Conservation (phyloP, 2,888 invertebrate species). For the Dasypogon diadema region DNA sequence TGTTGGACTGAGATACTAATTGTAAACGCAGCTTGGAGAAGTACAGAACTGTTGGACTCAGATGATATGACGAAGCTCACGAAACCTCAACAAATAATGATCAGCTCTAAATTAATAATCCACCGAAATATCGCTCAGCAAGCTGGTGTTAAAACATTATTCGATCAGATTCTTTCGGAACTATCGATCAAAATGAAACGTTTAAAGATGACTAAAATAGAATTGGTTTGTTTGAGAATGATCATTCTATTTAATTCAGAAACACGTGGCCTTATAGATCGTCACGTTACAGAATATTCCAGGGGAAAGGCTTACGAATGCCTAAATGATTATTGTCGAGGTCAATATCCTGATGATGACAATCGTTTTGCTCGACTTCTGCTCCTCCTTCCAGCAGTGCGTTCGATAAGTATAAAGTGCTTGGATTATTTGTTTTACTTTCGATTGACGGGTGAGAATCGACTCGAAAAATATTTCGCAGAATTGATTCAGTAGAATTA, state of each 20-base stretch:
- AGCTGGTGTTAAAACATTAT: constrained; percentile 92
- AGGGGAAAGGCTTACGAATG: constrained; percentile 95
- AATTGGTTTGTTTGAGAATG: constrained; percentile 92
- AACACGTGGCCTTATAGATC: constrained; percentile 87
- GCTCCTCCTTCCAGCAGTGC: constrained; percentile 86
- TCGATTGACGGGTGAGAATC: constrained; percentile 88
- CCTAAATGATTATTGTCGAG: constrained; percentile 93
- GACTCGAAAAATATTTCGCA: constrained; percentile 85
- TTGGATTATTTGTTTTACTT: constrained; percentile 95
- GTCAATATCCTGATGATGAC: constrained; percentile 89
- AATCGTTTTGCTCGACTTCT: constrained; percentile 96
- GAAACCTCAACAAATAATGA: constrained; percentile 75
- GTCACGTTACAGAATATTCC: constrained; percentile 84
- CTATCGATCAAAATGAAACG: constrained; percentile 96
- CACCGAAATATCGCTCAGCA: constrained; percentile 87
- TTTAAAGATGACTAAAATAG: constrained; percentile 93
- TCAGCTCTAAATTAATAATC: constrained; percentile 80
- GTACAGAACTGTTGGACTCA: constrained; percentile 77
- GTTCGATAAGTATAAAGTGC: constrained; percentile 94
- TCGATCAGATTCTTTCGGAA: constrained; percentile 92
- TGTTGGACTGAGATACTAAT: constrained; percentile 98
- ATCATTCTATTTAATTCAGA: constrained; percentile 97
- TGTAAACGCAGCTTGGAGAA: constrained; percentile 94
- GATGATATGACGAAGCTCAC: constrained; percentile 70
- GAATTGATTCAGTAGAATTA: constrained; percentile 88